Conservation (phyloP, 1,140 invertebrate species). For the Venturia canescens region DNA sequence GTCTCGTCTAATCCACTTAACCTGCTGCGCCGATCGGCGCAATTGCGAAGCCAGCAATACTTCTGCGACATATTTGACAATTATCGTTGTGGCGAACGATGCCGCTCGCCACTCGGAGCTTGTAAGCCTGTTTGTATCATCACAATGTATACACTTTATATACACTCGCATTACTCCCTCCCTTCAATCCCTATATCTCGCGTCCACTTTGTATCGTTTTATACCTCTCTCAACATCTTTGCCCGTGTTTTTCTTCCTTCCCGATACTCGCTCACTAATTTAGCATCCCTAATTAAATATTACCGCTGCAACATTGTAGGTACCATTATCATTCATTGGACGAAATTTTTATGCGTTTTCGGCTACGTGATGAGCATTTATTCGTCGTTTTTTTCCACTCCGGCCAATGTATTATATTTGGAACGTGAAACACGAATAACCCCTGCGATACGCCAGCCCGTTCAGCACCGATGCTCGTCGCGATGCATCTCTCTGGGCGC, state of each 20-base stretch:
- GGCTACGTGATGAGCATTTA: not conserved
- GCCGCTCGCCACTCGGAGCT: conserved; percentile 34
- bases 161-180: conserved; percentile 5
- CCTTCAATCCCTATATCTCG: not conserved
- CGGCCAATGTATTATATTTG: too few relatives aligned
- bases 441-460: conserved; percentile 5
- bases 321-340: not conserved
- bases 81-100: conserved; percentile 53
- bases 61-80: conserved; percentile 43
- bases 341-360: not conserved
- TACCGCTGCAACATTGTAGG: not conserved
- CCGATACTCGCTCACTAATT: not conserved
- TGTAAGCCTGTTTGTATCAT: conserved; percentile 31
- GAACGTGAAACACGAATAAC: not conserved
- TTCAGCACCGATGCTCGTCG: conserved; percentile 2
- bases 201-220: not conserved
- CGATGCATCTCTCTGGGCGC: not conserved
- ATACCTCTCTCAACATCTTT: not conserved
- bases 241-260: not conserved
- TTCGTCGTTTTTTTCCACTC: too few relatives aligned
- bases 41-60: conserved; percentile 51
- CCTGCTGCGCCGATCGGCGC: conserved; percentile 32
- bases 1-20: conserved; percentile 55
- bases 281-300: not conserved
- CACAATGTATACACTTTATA: conserved; percentile 45